Evolutionary conservation across 2,113 vertebrate species (phyloP).

Genomic region (Apteryx mantelli): DNA sequence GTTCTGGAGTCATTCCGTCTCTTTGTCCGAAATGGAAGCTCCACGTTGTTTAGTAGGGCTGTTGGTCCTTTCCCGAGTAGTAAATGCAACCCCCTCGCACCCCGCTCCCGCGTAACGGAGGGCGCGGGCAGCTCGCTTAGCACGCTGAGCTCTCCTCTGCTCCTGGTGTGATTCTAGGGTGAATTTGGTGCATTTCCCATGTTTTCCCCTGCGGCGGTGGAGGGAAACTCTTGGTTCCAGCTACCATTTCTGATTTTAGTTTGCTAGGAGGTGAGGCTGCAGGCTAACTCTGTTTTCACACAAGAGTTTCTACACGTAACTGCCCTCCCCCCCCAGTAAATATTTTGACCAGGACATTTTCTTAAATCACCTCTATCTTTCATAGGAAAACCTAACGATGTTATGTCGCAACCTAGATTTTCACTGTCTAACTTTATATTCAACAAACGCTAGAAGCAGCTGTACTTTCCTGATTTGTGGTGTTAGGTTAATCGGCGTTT

Average conservation of each 20-base stretch:
- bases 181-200: neutral
- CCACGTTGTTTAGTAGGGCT: too few relatives aligned
- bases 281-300: neutral
- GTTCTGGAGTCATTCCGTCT: neutral
- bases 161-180: neutral
- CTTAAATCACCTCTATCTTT: neutral
- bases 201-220: neutral
- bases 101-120: neutral
- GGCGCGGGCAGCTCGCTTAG: neutral
- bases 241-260: neutral
- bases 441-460: neutral
- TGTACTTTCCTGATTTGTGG: neutral
- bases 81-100: accelerated
- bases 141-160: too few relatives aligned
- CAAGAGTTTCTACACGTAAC: neutral
- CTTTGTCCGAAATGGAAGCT: neutral
- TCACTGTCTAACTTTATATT: neutral
- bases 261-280: neutral
- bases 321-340: neutral
- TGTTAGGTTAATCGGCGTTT: neutral
- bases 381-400: neutral
- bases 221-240: neutral
- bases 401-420: neutral
- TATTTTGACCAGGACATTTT: neutral
- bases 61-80: neutral